A percentile compares a stretch with the other conserved stretches of the same genome.
These are phyloP conservation scores for Volucella inanis DNA, from an alignment of 2,888 invertebrate species.

Conservation along the genomic window DNA sequence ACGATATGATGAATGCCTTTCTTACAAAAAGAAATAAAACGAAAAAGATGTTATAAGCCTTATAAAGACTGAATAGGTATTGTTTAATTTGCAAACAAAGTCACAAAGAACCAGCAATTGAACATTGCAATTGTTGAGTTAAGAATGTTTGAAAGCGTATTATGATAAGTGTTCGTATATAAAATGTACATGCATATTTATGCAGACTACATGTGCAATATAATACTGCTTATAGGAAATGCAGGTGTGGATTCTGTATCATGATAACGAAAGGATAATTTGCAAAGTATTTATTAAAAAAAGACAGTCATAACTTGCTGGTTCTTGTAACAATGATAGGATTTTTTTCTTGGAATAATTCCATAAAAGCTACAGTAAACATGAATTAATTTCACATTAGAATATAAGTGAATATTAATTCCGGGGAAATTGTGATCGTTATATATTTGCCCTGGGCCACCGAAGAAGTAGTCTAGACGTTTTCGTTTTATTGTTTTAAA, in stretches of 20 bases:
- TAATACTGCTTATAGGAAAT: conserved; percentile 1
- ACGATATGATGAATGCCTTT: conserved; percentile 70
- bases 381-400: no score
- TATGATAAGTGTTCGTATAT: no score
- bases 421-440: no score
- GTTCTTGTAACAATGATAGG: conserved; percentile 1
- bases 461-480: no score
- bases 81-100: conserved; percentile 1
- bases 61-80: neutral
- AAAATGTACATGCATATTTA: neutral
- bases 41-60: conserved; percentile 1
- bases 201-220: neutral
- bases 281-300: no score
- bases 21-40: conserved; percentile 27
- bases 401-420: no score
- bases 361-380: no score
- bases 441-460: no score
- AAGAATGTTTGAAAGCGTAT: no score
- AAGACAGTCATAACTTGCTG: neutral
- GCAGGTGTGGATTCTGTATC: neutral
- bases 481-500: no score
- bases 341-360: neutral
- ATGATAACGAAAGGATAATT: no score
- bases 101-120: conserved; percentile 7
- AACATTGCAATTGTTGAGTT: neutral